Evolutionary conservation across 1,140 invertebrate species (phyloP), one percentile per base, ranked within the genome.

Genomic region (Conopomorpha cramerella): DNA sequence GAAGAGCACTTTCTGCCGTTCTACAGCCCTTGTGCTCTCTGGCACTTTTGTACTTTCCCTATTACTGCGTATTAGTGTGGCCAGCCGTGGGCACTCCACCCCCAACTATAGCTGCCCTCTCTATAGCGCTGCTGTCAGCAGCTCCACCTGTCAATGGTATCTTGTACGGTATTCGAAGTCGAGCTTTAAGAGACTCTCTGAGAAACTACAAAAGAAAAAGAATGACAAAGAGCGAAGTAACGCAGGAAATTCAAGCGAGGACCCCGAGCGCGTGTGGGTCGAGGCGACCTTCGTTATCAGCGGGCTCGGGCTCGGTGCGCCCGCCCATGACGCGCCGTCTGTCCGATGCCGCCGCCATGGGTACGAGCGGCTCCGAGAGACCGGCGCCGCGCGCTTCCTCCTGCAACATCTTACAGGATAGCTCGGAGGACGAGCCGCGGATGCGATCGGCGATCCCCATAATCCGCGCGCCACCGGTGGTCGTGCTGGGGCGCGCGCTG

Each of bases 171-270:
- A 79, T 91, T 28, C 87, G 88, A 55, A 90, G 85, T 53, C 84
- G 85, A 63, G 80, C 80, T 0, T 58, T 89, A 8, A 77, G 84
- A 42, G 84, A 87, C 55, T 86, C 87, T 17, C 84, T 92, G 37
- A 80, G 87, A 45, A 90, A 90, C 49, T 91, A 91, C 54, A 85
- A 86, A 81, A 74, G 89, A n/a, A 90, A 90, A 67, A 83, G 90
- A 64, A 82, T 89, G 59, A 89, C 86, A 1, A 89, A 89, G 55
- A 87, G 84, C 45, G 88, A 91, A 55, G 79, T 91, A 18, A 86
- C 88, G 43, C 85, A 88, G 57, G 87, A 89, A 58, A 89, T 89
- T 37, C 87, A 90, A 57, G 88, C 88, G 2, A 74, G 89, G 41
- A 90, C 88, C 2, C 88, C 89, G 3, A 88, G 86, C 25, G 85